Conservation (phyloP, 92 coral and sea anemone species). For the Epizoanthus rinbou region DNA sequence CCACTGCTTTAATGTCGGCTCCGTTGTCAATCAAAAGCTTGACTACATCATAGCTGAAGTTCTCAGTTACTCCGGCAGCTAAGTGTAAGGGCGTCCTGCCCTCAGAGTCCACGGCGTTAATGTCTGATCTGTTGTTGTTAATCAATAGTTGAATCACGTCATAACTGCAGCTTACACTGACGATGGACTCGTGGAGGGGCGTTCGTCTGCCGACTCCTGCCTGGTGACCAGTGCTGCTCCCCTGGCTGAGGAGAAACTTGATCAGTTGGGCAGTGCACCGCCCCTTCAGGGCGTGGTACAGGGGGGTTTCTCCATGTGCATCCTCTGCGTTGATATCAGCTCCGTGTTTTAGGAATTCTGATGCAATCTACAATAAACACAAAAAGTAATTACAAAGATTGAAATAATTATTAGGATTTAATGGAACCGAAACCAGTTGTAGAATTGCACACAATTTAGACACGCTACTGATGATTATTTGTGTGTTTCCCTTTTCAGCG, state of each 20-base stretch:
- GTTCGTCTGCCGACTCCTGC: background rate
- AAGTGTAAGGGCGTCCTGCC: slow-evolving; percentile 7
- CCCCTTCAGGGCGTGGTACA: slow-evolving; percentile 21
- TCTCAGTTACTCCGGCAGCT: slow-evolving; percentile 1
- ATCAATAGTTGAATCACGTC: slow-evolving; percentile 15
- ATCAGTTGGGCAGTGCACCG: slow-evolving; percentile 12
- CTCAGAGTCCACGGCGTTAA: background rate
- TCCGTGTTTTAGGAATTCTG: background rate
- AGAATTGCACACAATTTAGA: too few relatives aligned
- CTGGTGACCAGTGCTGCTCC: background rate
- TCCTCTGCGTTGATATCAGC: slow-evolving; percentile 19
- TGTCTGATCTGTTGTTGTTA: background rate
- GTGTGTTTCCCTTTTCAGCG: too few relatives aligned
- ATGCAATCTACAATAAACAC: slow-evolving; percentile 1
- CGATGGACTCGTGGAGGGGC: slow-evolving; percentile 21
- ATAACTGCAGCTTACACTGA: slow-evolving; percentile 4
- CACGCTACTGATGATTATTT: too few relatives aligned
- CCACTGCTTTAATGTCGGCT: slow-evolving; percentile 13
- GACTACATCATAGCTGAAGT: slow-evolving; percentile 22
- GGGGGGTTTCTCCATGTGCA: slow-evolving; percentile 1
- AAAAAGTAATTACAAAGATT: background rate
- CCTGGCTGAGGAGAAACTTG: background rate
- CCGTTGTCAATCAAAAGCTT: slow-evolving; percentile 26
- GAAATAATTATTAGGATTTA: too few relatives aligned
- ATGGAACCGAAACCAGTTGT: too few relatives aligned